Evolutionary conservation across 2,797 vertebrate species (phyloP).

Genomic region (Avahi laniger): DNA sequence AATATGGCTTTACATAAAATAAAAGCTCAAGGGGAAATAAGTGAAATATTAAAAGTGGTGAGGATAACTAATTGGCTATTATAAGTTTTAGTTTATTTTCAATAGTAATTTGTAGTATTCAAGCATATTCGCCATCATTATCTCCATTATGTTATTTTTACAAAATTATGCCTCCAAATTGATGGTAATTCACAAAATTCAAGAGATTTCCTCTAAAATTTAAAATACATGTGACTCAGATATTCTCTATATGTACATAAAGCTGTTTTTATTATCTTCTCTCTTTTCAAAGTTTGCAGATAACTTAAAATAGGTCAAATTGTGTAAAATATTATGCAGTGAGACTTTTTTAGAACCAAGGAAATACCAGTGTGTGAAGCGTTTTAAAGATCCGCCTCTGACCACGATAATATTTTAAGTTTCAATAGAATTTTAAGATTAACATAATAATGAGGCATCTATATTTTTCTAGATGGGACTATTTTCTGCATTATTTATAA

Average conservation of each 20-base stretch:
- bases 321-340: not conserved
- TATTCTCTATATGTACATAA: not conserved
- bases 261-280: not conserved
- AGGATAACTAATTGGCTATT: conserved; percentile 46
- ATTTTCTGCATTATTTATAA: not conserved
- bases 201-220: not conserved
- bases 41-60: not conserved
- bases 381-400: not conserved
- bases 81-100: conserved; percentile 38
- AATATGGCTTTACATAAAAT: conserved; percentile 23
- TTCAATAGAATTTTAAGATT: not conserved
- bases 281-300: not conserved
- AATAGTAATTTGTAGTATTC: not conserved
- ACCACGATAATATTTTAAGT: not conserved
- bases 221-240: not conserved
- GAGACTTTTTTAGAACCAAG: not conserved
- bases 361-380: not conserved
- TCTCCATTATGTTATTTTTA: not conserved
- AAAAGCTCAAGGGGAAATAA: not conserved
- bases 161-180: not conserved
- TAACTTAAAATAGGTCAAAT: not conserved
- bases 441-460: not conserved
- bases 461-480: not conserved
- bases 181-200: not conserved
- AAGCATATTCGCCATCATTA: not conserved